Evolutionary conservation across 2,888 invertebrate species (phyloP).

Genomic region (Diadegma fenestrale): DNA sequence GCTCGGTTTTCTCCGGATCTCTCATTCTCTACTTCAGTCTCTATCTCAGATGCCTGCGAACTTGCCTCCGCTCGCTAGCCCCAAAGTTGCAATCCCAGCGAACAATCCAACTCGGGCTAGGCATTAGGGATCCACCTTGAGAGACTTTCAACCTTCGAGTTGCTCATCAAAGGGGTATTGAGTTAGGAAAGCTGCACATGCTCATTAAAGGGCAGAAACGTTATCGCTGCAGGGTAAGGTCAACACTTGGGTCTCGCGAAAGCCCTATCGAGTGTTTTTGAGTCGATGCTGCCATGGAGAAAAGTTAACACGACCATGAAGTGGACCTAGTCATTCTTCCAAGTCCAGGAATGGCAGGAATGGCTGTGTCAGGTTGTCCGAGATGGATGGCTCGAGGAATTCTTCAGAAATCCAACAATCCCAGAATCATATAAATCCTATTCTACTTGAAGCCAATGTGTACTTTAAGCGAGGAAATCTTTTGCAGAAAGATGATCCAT

Average conservation of each 20-base stretch:
- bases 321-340: not conserved
- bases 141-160: not conserved
- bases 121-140: not conserved
- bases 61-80: not conserved
- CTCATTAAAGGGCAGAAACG: not conserved
- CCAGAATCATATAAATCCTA: constrained; percentile 6
- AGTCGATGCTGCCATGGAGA: not conserved
- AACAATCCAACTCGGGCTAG: not conserved
- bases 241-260: not conserved
- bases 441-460: not conserved
- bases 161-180: constrained; percentile 17
- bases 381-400: not conserved
- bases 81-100: constrained; percentile 26
- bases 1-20: not conserved
- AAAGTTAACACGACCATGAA: not conserved
- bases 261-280: not conserved
- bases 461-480: constrained; percentile 34
- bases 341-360: not conserved
- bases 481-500: constrained; percentile 62
- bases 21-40: constrained; percentile 16
- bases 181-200: not conserved
- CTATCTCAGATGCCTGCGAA: constrained; percentile 9
- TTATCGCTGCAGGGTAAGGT: not conserved
- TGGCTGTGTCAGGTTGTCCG: not conserved
- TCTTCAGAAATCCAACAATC: not conserved